Evolutionary conservation across 2,888 invertebrate genomes (phyloP), one percentile per base, ranked within the genome.

Genomic region (Cryptus armator): DNA sequence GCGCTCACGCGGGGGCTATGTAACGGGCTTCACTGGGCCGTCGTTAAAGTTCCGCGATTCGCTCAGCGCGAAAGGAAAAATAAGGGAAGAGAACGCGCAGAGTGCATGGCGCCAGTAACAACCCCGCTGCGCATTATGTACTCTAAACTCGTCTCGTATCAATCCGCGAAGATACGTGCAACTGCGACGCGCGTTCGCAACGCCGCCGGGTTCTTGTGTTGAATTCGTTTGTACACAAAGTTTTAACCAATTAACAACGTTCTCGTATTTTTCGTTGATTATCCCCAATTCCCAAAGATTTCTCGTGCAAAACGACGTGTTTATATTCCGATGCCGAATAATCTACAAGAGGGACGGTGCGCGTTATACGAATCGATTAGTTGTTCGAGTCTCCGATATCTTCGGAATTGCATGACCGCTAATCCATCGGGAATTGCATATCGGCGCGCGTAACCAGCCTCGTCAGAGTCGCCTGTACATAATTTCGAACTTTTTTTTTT

Each of bases 1-100:
- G 85, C 51, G 86, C 83, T 83, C 83, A 64, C 76, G 75, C 80
- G 78, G 85, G 79, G 75, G 64, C 71, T 56, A 77, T 68, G 81
- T 81, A 68, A 86, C 77, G 81, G 56, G 24, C 56, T 56, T 56
- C 37, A 12, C 77, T 48, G 44, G 62, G 67, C 16, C 56, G 29
- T 76, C 51, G 32, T 43, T 16, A 62, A 16, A 53, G 78, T 76
- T 77, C 66, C 62, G 51, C 46, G 72, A 48, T 67, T 70, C 75
- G 66, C 29, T 29, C 51, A 43, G 81, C 44, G 68, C 72, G 53
- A 74, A 46, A 59, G 67, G 68, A 48, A 75, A 51, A 85, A 76
- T 75, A 77, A 76, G 62, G 62, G 37, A 59, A 66, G 9, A 77
- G 72, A 74, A 66, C 48, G 67, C 56, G 56, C 37, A 56, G 56